phyloP scores from a whole-genome alignment of 2,113 vertebrate genomes.

The Hippoglossus stenolepis region DNA sequence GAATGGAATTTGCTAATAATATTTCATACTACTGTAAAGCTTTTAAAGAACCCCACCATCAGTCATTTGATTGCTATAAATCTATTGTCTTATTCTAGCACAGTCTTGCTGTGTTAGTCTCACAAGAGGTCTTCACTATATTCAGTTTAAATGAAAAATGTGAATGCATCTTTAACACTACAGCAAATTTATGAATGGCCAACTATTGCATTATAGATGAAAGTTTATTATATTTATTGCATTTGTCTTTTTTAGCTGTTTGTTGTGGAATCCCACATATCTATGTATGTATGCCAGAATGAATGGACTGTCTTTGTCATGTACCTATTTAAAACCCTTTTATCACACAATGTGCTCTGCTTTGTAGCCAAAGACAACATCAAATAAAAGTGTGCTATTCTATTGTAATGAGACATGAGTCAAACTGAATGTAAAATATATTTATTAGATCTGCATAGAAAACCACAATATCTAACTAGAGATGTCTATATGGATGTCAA shows the following conservation, averaged over 20 bases:
- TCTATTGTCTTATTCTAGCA: background rate
- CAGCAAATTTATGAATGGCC: background rate
- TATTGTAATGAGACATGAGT: slow-evolving; percentile 7
- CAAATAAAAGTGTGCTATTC: background rate
- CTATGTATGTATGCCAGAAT: too few species aligned
- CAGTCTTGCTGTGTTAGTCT: background rate
- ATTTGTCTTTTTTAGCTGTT: too few species aligned
- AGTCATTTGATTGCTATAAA: background rate
- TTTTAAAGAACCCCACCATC: too few species aligned
- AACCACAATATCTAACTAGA: slow-evolving; percentile 3
- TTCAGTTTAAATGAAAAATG: background rate
- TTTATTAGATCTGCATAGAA: slow-evolving; percentile 37
- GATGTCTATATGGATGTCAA: slow-evolving; percentile 3
- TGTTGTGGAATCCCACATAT: too few species aligned
- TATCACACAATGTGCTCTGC: too few species aligned
- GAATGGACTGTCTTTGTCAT: too few species aligned
- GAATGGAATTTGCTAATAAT: too few species aligned
- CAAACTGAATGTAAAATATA: slow-evolving; percentile 14
- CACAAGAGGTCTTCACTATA: background rate
- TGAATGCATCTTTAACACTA: background rate
- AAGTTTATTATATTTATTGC: too few species aligned
- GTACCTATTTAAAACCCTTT: too few species aligned
- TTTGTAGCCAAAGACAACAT: too few species aligned
- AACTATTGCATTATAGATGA: background rate
- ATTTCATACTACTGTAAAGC: too few species aligned